Base-by-base conservation (phyloP, 2,113 vertebrate genomes). In the Oreotrochilus melanogaster region DNA sequence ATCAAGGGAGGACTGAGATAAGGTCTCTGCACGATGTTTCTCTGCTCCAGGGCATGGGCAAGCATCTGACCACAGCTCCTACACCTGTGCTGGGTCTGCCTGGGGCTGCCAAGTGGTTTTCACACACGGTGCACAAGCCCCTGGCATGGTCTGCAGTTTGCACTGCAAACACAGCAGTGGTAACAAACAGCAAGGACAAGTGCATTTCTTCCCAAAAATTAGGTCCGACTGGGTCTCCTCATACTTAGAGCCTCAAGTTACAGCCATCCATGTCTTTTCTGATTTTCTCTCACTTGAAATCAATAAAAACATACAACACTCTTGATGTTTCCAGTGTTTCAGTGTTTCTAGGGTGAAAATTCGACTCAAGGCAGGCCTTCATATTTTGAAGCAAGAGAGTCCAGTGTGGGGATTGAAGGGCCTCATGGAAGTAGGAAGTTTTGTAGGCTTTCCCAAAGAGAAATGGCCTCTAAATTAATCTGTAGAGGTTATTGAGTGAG, bases 81-180 rank as follows among this genome's bases (percentile, higher is more conserved):
- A 48, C 33, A 54, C 27, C 14, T 0, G 0, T 54, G 43, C 45
- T 89, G 31, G 22, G 73, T 53, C 10, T 5, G 6, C 31, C 43
- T 33, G 37, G 51, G 27, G 31, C 60, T 94, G 22, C 48, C 66
- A 13, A 17, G 37, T 10, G 2, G 5, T 42, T 88, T 79, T 11
- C 39, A 76, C 35, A 28, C 14, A 9, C 0, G 1, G 19, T 43
- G 33, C 51, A 18, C 37, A 66, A 53, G 18, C 6, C 27, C 23
- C 4, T 2, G 2, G 22, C 7, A 22, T 1, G 2, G 22, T 39
- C n/a, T 1, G 1, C 18, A 39, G 39, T 39, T 39, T 39, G 39
- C 45, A 22, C 31, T 22, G 48, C 28, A 67, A 74, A 78, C 27
- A 69, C 18, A 80, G 5, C 54, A 61, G n/a, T 0, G 2, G 17